Evolutionary conservation across 1,140 invertebrate species (phyloP).

Genomic region (Prorops nasuta): DNA sequence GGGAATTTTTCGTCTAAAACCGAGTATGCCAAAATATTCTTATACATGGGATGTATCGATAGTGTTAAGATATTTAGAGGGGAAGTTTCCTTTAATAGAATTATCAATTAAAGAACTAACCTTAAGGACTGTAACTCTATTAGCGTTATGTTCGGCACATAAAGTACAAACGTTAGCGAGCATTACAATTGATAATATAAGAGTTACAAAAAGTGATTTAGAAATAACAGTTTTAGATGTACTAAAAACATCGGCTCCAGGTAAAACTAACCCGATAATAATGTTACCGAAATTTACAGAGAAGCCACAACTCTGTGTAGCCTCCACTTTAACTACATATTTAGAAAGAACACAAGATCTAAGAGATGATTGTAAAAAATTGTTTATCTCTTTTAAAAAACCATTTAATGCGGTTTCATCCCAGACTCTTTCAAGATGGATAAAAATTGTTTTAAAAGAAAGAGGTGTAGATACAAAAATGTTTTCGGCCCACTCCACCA

Average conservation of each 20-base stretch:
- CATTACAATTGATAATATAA: conserved; percentile 10
- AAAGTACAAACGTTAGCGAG: conserved; percentile 8
- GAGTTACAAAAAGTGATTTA: background rate
- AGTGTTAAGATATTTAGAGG: background rate
- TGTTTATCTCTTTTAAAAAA: conserved; percentile 8
- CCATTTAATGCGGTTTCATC: conserved; percentile 2
- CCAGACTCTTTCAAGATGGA: conserved; percentile 10
- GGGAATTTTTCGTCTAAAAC: background rate
- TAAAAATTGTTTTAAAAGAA: conserved; percentile 4
- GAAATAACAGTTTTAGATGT: conserved; percentile 7
- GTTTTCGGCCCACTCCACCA: conserved; percentile 8
- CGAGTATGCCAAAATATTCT: background rate
- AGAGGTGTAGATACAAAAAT: conserved; percentile 3
- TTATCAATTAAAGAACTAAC: background rate
- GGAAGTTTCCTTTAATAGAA: background rate
- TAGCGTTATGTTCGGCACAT: conserved; percentile 9
- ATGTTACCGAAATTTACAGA: conserved; percentile 9
- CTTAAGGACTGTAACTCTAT: background rate
- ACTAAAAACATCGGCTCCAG: conserved; percentile 11
- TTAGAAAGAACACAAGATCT: background rate
- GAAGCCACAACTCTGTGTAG: conserved; percentile 8
- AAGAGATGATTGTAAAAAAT: conserved; percentile 4
- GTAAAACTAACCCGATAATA: background rate
- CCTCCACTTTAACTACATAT: conserved; percentile 6
- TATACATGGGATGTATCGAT: background rate